A percentile compares a stretch with the other conserved stretches of the same genome.
Evolutionary conservation across 2,888 invertebrate species (phyloP).

Genomic region (Crematogaster levior): DNA sequence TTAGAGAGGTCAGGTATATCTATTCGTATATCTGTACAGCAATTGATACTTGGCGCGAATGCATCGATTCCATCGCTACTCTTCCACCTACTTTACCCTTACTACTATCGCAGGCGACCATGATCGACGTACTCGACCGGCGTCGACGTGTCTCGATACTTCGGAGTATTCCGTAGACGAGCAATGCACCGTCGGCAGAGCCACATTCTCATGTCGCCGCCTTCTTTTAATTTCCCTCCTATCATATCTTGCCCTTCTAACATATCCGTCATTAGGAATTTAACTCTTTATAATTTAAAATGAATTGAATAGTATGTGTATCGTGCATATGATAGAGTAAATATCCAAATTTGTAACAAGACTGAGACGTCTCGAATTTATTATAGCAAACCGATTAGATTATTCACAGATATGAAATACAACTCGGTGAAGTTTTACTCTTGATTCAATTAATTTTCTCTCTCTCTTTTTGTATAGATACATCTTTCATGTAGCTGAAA

Average conservation of each 20-base stretch:
- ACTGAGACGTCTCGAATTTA: not conserved
- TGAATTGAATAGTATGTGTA: not conserved
- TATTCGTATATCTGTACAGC: not conserved
- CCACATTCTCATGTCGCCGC: conserved; percentile 3
- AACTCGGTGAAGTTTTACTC: not conserved
- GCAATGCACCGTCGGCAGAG: conserved; percentile 24
- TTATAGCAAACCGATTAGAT: not conserved
- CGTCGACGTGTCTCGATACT: conserved; percentile 58
- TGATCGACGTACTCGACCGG: conserved; percentile 47
- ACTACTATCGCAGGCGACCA: conserved; percentile 24
- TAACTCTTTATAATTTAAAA: conserved; percentile 5
- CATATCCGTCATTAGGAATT: not conserved
- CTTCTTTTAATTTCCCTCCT: not conserved
- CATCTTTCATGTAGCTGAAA: not conserved
- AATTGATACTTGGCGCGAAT: conserved; percentile 4
- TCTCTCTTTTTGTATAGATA: not conserved
- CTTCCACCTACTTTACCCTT: conserved; percentile 41
- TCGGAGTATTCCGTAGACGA: conserved; percentile 13
- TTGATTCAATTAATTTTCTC: not conserved
- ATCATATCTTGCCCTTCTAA: too few relatives aligned
- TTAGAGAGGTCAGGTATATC: not conserved
- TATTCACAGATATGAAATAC: not conserved
- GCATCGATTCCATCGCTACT: conserved; percentile 36
- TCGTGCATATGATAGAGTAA: not conserved
- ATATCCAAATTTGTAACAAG: not conserved